These are phyloP conservation scores for Acipenser ruthenus DNA, from an alignment of 2,797 vertebrate genomes.

Conservation along the genomic window DNA sequence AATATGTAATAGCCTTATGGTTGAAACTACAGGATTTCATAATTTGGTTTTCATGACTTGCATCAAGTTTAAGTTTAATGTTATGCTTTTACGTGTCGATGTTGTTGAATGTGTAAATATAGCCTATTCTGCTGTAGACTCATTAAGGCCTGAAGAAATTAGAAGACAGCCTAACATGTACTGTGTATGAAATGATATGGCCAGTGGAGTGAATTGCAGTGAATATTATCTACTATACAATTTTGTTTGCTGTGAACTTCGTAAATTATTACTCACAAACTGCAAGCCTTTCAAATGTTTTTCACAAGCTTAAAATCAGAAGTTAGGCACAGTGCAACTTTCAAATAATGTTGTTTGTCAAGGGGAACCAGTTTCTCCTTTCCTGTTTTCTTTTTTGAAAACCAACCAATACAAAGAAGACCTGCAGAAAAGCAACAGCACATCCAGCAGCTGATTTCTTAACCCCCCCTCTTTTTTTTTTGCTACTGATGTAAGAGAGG, in stretches of 20 bases:
- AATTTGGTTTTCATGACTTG: conserved; percentile 96
- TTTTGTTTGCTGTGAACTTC: conserved; percentile 66
- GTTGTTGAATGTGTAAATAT: conserved; percentile 95
- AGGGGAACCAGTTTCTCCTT: conserved; percentile 38
- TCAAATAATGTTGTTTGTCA: conserved; percentile 39
- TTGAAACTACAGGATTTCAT: conserved; percentile 75
- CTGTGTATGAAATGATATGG: conserved; percentile 68
- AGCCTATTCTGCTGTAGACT: conserved; percentile 61
- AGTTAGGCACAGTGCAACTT: conserved; percentile 33
- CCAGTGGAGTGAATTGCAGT: conserved; percentile 62
- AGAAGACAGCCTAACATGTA: conserved; percentile 56
- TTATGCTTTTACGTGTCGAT: conserved; percentile 79
- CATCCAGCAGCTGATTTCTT: conserved; percentile 36
- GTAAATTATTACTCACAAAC: conserved; percentile 48
- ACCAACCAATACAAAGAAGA: conserved; percentile 22
- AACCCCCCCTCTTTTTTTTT: conserved; percentile 14
- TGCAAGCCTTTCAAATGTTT: conserved; percentile 32
- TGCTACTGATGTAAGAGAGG: conserved; percentile 39
- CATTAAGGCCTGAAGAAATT: conserved; percentile 59
- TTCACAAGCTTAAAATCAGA: conserved; percentile 17
- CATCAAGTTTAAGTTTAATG: conserved; percentile 97
- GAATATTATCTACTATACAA: conserved; percentile 62
- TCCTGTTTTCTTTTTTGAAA: conserved; percentile 36
- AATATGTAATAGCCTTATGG: conserved; percentile 58
- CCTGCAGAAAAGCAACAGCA: conserved; percentile 18